Conservation (phyloP, 2,888 invertebrate genomes). For the Lasioglossum vierecki region DNA sequence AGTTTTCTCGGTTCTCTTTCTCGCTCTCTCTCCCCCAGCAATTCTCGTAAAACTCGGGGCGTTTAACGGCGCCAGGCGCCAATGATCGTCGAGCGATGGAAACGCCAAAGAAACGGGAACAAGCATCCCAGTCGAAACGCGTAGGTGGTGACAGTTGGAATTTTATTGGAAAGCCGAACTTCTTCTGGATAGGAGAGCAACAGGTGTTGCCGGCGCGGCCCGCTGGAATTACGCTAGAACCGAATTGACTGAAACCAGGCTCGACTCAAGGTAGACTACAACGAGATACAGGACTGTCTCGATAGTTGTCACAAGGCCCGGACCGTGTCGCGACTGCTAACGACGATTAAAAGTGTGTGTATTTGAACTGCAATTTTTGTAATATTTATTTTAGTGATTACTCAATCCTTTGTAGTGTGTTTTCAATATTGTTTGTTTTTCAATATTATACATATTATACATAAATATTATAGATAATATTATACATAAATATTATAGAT, state of each 20-base stretch:
- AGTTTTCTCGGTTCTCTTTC: neutral
- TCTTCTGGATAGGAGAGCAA: constrained; percentile 60
- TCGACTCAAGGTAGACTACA: constrained; percentile 19
- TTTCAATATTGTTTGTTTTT: no score
- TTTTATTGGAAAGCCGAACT: constrained; percentile 62
- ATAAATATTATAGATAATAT: no score
- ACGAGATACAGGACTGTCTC: constrained; percentile 8
- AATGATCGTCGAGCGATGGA: neutral
- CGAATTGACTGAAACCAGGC: constrained; percentile 38
- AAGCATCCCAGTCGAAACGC: constrained; percentile 28
- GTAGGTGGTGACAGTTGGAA: constrained; percentile 49
- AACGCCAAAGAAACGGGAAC: constrained; percentile 11
- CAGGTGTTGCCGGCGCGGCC: constrained; percentile 59
- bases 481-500: no score
- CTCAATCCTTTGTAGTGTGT: no score
- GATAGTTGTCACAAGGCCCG: neutral
- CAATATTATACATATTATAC: no score
- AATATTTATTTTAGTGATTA: no score
- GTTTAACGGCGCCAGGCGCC: neutral
- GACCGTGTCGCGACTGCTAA: neutral
- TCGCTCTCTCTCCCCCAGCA: neutral
- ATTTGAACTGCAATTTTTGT: no score
- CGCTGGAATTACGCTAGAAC: constrained; percentile 50
- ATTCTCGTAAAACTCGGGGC: neutral
- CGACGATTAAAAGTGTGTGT: neutral